Percentiles rank a stretch among this genome's conserved stretches.
phyloP scores from a whole-genome alignment of 2,113 vertebrate genomes.

The Sinocyclocheilus rhinocerous region DNA sequence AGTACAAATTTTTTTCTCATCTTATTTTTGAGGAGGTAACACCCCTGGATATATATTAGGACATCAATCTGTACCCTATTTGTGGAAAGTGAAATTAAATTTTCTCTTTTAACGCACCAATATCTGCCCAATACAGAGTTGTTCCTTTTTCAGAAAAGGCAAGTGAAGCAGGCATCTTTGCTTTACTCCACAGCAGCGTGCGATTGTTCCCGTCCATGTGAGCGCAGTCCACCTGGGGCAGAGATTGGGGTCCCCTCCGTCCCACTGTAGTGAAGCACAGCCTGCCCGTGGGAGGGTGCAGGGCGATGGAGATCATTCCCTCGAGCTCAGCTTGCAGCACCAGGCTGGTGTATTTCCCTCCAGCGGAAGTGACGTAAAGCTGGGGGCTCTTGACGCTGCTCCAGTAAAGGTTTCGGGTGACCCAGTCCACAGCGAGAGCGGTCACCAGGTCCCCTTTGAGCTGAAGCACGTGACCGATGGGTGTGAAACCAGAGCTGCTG shows the following conservation, averaged over 20 bases:
- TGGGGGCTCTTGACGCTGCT: conserved; percentile 70
- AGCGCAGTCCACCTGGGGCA: conserved; percentile 73
- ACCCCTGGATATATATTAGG: too few relatives aligned
- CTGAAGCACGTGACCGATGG: conserved; percentile 69
- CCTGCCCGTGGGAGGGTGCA: conserved; percentile 77
- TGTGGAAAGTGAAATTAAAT: not conserved
- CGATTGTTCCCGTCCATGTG: conserved; percentile 83
- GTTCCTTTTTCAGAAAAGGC: conserved; percentile 74
- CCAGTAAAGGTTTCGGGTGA: conserved; percentile 89
- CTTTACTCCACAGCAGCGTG: conserved; percentile 77
- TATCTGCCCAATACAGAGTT: conserved; percentile 87
- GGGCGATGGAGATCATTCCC: conserved; percentile 70
- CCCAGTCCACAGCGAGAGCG: conserved; percentile 87
- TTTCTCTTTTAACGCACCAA: conserved; percentile 62
- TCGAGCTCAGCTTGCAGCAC: conserved; percentile 73
- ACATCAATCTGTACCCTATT: not conserved
- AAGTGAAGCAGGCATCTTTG: conserved; percentile 74
- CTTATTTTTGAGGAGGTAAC: too few relatives aligned
- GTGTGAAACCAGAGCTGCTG: conserved; percentile 67
- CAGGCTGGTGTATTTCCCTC: conserved; percentile 62
- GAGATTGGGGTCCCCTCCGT: accelerated
- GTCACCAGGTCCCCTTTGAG: conserved; percentile 72
- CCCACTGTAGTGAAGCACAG: conserved; percentile 81
- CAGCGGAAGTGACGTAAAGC: conserved; percentile 75
- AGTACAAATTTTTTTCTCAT: too few relatives aligned